A percentile compares a stretch with the other conserved stretches of the same genome.
phyloP scores from a whole-genome alignment of 2,888 invertebrate genomes.

The Yponomeuta evonymella region DNA sequence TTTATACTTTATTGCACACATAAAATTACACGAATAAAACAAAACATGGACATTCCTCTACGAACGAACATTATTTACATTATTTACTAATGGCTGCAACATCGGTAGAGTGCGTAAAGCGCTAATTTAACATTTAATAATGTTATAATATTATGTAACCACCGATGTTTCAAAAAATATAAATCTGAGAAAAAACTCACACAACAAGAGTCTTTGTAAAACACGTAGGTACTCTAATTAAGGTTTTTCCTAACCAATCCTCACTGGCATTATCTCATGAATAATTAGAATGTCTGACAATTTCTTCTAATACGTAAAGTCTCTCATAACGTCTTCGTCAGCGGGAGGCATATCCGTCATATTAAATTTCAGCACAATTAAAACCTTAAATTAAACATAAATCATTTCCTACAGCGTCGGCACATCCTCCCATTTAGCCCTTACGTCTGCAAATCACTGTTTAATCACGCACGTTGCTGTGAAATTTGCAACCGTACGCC shows the following conservation, averaged over 20 bases:
- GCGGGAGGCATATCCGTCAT: neutral
- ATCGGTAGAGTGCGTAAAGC: too few relatives aligned
- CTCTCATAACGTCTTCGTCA: neutral
- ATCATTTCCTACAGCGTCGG: neutral
- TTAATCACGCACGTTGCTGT: neutral
- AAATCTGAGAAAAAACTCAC: too few relatives aligned
- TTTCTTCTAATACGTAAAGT: neutral
- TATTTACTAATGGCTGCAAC: too few relatives aligned
- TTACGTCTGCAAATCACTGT: constrained; percentile 20
- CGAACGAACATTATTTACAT: too few relatives aligned
- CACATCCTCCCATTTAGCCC: neutral
- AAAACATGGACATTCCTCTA: too few relatives aligned
- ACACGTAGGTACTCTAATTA: too few relatives aligned
- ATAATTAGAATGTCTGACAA: neutral
- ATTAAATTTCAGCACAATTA: neutral
- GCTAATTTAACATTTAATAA: too few relatives aligned
- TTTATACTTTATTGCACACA: too few relatives aligned
- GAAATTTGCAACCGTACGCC: neutral
- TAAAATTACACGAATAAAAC: too few relatives aligned
- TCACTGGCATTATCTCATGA: neutral
- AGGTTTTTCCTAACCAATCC: neutral
- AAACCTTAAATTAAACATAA: constrained; percentile 4
- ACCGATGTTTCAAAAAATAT: too few relatives aligned
- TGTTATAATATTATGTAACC: too few relatives aligned
- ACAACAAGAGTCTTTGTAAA: too few relatives aligned